These are phyloP conservation scores for Sigmodon hispidus DNA, from an alignment of 2,113 vertebrate genomes.

Conservation along the genomic window DNA sequence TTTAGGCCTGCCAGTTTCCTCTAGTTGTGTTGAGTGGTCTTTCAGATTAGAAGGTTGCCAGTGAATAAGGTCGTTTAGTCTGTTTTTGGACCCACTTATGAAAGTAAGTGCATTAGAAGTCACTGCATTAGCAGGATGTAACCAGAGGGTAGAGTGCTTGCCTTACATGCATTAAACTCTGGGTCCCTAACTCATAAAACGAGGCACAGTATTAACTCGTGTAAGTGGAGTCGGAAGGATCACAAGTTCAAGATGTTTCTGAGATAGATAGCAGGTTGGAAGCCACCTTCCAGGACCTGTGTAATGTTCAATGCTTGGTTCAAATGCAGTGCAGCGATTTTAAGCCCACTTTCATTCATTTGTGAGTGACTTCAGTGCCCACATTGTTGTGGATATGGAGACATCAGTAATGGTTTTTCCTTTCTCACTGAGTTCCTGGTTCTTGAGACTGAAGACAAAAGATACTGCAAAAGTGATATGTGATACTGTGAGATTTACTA, in stretches of 20 bases:
- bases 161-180: neutral
- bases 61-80: neutral
- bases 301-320: neutral
- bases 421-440: neutral
- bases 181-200: too few relatives aligned
- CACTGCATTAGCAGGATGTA: neutral
- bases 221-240: neutral
- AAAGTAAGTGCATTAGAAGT: slow-evolving; percentile 33
- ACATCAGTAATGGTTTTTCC: neutral
- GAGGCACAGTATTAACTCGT: too few relatives aligned
- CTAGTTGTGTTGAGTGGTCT: neutral
- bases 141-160: neutral
- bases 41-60: neutral
- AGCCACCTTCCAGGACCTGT: too few relatives aligned
- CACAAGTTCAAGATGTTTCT: neutral
- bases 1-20: neutral
- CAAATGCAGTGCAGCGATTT: neutral
- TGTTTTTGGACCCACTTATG: neutral
- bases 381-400: neutral
- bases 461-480: neutral
- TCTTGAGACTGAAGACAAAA: neutral
- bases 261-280: neutral
- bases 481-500: neutral
- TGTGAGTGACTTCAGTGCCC: neutral
- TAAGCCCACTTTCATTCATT: neutral